A percentile compares a stretch with the other conserved stretches of the same genome.
These are phyloP conservation scores for Prorops nasuta DNA, from an alignment of 1,140 invertebrate genomes.

Conservation along the genomic window DNA sequence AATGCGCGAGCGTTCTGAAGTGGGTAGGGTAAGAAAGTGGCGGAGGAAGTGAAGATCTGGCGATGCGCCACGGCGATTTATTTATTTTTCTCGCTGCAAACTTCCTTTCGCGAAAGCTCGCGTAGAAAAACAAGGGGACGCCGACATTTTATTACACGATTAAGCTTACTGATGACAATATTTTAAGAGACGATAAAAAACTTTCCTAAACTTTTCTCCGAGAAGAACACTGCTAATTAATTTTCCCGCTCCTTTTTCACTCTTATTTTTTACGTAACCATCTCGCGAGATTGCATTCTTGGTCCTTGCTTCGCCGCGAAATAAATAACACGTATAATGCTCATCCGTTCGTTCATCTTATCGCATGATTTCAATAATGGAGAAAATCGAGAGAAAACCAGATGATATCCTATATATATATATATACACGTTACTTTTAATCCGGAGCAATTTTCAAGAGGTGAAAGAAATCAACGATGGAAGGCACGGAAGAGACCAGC, in stretches of 20 bases:
- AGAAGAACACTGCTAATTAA: too few relatives aligned
- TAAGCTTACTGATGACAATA: conserved; percentile 43
- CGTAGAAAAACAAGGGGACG: conserved; percentile 40
- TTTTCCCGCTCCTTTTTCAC: too few relatives aligned
- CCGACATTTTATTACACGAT: conserved; percentile 51
- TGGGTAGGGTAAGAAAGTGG: not conserved
- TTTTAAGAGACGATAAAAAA: conserved; percentile 34
- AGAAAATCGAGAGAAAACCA: too few relatives aligned
- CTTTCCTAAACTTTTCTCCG: conserved; percentile 12
- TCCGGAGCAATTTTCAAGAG: not conserved
- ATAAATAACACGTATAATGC: too few relatives aligned
- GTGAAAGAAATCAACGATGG: conserved; percentile 11
- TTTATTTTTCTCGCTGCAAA: conserved; percentile 42
- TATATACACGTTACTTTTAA: conserved; percentile 8
- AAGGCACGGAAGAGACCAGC: not conserved
- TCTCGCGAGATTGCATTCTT: too few relatives aligned
- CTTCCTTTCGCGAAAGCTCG: conserved; percentile 25
- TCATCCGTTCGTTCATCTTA: too few relatives aligned
- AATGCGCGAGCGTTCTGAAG: too few relatives aligned
- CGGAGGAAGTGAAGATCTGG: conserved; percentile 24
- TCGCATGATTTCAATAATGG: too few relatives aligned
- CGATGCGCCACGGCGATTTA: conserved; percentile 41
- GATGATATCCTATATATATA: too few relatives aligned
- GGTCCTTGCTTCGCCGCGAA: too few relatives aligned
- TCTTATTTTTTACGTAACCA: too few relatives aligned